Evolutionary conservation across 1,140 invertebrate genomes (phyloP), one percentile per base, ranked within the genome.

Genomic region (Caenorhabditis remanei): DNA sequence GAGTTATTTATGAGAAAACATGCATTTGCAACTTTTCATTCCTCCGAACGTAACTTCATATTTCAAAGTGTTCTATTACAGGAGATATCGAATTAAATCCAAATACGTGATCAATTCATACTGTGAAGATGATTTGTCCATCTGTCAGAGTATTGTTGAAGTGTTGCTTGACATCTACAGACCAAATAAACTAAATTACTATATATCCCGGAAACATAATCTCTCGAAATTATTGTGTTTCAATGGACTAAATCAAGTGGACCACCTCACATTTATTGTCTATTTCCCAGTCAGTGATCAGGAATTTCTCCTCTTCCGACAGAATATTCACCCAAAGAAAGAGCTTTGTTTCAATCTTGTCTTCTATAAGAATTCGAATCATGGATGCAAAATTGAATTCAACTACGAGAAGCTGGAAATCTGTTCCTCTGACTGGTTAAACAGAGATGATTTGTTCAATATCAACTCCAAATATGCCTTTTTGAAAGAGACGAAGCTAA

Each of bases 101-200:
- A 71, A 71, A 43, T 46, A 43, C 65, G 65, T 71, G 40, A 71
- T 71, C 21, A 4, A 43, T 19, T 71, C 65, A 19, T 24, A 71
- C 41, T 71, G 65, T 46, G 21, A 71, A 16, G 46, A 71, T n/a
- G 65, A 71, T 8, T 5, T 43, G 4, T 4, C 19, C 19, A 14
- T n/a, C 11, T 71, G 65, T 46, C 40, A 43, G 6, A 71, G 24
- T 4, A 11, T 71, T 14, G 41, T 46, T 4, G 40, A 71, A 71
- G 16, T 71, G 8, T 43, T 71, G 41, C 21, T 71, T 24, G 21
- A 43, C 8, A 8, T 71, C 41, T 71, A 6, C 14, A 43, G 6
- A 14, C 40, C 65, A 1, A 24, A 71, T 43, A 1, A 46, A 71
- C 24, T 71, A 2, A 32, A 24, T 43, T 16, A 32, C 8, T 71